A percentile compares a stretch with the other conserved stretches of the same genome.
phyloP scores from a whole-genome alignment of 2,888 invertebrate genomes.

The Leucozona laternaria region DNA sequence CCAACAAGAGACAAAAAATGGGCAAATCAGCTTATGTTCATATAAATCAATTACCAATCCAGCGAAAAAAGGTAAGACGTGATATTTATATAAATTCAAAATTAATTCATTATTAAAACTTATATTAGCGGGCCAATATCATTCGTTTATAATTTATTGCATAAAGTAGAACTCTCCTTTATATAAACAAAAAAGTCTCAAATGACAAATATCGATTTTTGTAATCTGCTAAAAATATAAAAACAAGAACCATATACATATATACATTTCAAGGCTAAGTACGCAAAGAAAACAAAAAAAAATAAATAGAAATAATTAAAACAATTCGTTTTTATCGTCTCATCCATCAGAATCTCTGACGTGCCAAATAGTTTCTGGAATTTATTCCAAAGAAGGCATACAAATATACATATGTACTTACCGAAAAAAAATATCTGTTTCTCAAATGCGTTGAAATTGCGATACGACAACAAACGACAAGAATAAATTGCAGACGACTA shows the following conservation, averaged over 20 bases:
- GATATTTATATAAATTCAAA: conserved; percentile 64
- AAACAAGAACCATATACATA: conserved; percentile 6
- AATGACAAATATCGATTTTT: not conserved
- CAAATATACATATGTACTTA: too few relatives aligned
- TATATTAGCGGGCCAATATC: conserved; percentile 50
- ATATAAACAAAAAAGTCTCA: not conserved
- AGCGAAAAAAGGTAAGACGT: conserved; percentile 36
- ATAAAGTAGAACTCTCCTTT: not conserved
- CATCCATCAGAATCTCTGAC: conserved; percentile 56
- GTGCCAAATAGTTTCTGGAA: conserved; percentile 72
- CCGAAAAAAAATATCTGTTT: conserved; percentile 33
- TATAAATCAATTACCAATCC: conserved; percentile 19
- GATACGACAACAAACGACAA: conserved; percentile 23
- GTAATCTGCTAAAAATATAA: conserved; percentile 39
- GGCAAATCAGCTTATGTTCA: conserved; percentile 23
- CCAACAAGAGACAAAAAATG: not conserved
- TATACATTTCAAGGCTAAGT: conserved; percentile 40
- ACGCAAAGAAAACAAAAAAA: not conserved
- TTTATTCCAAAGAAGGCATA: conserved; percentile 64
- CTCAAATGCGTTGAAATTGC: conserved; percentile 42
- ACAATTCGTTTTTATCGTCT: conserved; percentile 58
- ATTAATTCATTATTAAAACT: conserved; percentile 45
- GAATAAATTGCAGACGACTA: conserved; percentile 29
- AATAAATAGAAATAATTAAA: conserved; percentile 63
- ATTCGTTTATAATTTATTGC: conserved; percentile 52